These are phyloP conservation scores for Pyrgus malvae DNA, from an alignment of 2,888 invertebrate genomes.

Conservation along the genomic window DNA sequence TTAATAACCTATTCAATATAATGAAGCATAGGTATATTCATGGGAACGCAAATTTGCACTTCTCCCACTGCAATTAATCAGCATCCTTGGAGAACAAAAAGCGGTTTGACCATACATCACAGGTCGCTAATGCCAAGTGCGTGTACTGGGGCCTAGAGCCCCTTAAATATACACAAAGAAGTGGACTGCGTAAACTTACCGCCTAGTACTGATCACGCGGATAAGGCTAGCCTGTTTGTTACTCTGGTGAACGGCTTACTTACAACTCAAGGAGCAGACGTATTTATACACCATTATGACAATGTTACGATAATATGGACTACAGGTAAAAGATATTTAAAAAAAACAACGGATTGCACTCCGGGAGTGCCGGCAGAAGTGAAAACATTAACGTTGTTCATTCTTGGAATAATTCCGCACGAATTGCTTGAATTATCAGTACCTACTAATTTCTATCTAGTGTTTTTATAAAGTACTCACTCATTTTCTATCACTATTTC, in stretches of 20 bases:
- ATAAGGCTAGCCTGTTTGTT: slow-evolving; percentile 40
- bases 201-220: slow-evolving; percentile 56
- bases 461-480: no score
- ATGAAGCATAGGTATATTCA: not conserved
- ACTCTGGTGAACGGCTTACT: not conserved
- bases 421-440: no score
- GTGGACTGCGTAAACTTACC: slow-evolving; percentile 32
- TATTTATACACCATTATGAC: no score
- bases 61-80: slow-evolving; percentile 16
- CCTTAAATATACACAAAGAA: slow-evolving; percentile 42
- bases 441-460: no score
- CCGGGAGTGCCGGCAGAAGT: no score
- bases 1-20: not conserved
- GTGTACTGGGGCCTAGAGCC: slow-evolving; percentile 48
- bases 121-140: slow-evolving; percentile 39
- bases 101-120: slow-evolving; percentile 8
- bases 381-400: no score
- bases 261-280: no score
- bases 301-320: no score
- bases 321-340: no score
- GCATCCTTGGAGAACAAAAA: slow-evolving; percentile 1
- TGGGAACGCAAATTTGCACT: not conserved
- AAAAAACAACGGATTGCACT: no score
- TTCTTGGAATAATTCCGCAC: no score
- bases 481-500: no score